phyloP scores from a whole-genome alignment of 2,797 vertebrate genomes.

The Benthosema pterotum region DNA sequence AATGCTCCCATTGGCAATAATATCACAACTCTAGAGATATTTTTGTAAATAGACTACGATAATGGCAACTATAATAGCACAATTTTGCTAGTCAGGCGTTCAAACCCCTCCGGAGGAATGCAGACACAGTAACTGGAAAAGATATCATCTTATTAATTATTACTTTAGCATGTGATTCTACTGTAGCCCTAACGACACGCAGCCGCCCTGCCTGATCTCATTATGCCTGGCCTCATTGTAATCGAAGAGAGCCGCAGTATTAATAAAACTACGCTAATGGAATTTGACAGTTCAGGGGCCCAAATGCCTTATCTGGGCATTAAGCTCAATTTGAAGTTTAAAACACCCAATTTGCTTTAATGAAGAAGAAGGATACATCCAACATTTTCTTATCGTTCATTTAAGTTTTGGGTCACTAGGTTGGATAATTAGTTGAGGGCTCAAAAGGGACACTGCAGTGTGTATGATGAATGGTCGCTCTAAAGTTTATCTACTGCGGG shows the following conservation, averaged over 20 bases:
- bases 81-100: neutral
- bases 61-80: neutral
- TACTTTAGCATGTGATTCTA: neutral
- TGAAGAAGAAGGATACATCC: conserved; percentile 6
- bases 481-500: neutral
- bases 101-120: neutral
- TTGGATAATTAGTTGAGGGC: neutral
- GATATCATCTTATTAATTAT: conserved; percentile 7
- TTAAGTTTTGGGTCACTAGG: neutral
- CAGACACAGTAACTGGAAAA: conserved; percentile 6
- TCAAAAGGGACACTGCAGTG: neutral
- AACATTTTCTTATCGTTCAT: neutral
- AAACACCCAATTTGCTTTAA: conserved; percentile 18
- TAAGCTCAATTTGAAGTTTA: conserved; percentile 7
- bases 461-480: too few species aligned
- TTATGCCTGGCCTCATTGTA: conserved; percentile 2
- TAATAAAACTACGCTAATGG: conserved; percentile 13
- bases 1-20: neutral
- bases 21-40: neutral
- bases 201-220: neutral
- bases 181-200: neutral
- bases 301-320: conserved; percentile 1
- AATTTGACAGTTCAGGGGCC: conserved; percentile 24
- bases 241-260: conserved; percentile 3
- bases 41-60: too few species aligned